A percentile compares a stretch with the other conserved stretches of the same genome.
Evolutionary conservation across 1,140 invertebrate genomes (phyloP).

Genomic region (Araneus ventricosus): DNA sequence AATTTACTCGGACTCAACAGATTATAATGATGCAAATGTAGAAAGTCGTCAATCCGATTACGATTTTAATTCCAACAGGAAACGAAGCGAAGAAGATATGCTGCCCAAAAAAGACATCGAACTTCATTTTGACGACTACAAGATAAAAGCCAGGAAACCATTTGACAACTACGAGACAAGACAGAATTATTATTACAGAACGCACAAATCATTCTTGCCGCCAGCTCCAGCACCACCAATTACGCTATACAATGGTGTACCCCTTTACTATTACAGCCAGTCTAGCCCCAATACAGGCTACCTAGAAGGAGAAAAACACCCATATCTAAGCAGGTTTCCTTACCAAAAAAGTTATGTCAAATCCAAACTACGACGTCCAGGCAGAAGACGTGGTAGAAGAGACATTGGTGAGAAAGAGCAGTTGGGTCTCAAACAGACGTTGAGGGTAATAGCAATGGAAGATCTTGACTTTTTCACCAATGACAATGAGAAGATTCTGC

Average conservation of each 20-base stretch:
- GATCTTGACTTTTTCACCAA: slow-evolving; percentile 94
- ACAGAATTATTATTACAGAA: slow-evolving; percentile 35
- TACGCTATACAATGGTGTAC: slow-evolving; percentile 46
- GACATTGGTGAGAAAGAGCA: slow-evolving; percentile 83
- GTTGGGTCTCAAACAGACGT: slow-evolving; percentile 91
- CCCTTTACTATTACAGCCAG: slow-evolving; percentile 47
- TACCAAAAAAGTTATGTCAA: slow-evolving; percentile 76
- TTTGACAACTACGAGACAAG: slow-evolving; percentile 33
- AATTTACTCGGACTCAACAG: not conserved
- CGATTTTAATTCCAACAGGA: slow-evolving; percentile 8
- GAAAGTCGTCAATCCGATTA: slow-evolving; percentile 29
- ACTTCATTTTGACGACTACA: slow-evolving; percentile 48
- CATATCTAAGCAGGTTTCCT: slow-evolving; percentile 70
- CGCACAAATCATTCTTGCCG: slow-evolving; percentile 14
- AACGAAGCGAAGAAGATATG: slow-evolving; percentile 21
- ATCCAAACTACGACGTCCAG: slow-evolving; percentile 76
- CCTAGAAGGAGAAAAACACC: slow-evolving; percentile 52
- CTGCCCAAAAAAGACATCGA: not conserved
- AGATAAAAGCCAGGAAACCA: slow-evolving; percentile 44
- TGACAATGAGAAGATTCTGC: slow-evolving; percentile 84
- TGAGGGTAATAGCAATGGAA: slow-evolving; percentile 93
- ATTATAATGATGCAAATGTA: slow-evolving; percentile 52
- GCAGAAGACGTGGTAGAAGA: slow-evolving; percentile 82
- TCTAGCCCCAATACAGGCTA: slow-evolving; percentile 81
- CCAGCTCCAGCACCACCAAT: slow-evolving; percentile 55